These are phyloP conservation scores for Ypsolopha sequella DNA, from an alignment of 2,888 invertebrate species.

Conservation along the genomic window DNA sequence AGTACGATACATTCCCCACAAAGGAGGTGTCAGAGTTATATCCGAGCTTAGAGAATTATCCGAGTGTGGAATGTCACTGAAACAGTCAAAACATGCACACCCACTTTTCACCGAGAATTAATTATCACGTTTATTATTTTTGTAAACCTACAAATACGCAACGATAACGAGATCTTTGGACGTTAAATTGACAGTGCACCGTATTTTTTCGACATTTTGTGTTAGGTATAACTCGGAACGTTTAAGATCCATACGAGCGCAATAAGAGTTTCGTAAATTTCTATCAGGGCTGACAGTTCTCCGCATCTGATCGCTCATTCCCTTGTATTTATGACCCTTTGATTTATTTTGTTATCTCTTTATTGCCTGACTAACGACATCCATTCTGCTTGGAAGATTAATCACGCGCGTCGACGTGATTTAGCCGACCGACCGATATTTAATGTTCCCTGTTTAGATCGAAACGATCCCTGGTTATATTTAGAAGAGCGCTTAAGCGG, in stretches of 20 bases:
- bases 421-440: constrained; percentile 68
- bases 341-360: constrained; percentile 71
- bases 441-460: constrained; percentile 62
- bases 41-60: no score
- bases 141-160: no score
- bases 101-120: no score
- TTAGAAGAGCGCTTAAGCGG: constrained; percentile 46
- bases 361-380: constrained; percentile 66
- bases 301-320: constrained; percentile 61
- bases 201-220: no score
- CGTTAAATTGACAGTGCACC: no score
- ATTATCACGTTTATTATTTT: no score
- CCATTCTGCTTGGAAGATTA: constrained; percentile 64
- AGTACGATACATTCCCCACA: no score
- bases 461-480: constrained; percentile 55
- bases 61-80: no score
- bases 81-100: no score
- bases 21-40: no score
- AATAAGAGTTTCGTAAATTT: constrained; percentile 61
- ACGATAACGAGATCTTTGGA: no score
- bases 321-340: constrained; percentile 61
- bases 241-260: constrained; percentile 20
- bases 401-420: constrained; percentile 65
- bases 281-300: constrained; percentile 50
- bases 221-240: no score